A percentile compares a stretch with the other conserved stretches of the same genome.
phyloP scores from a whole-genome alignment of 2,113 vertebrate genomes.

The Vidua chalybeata region DNA sequence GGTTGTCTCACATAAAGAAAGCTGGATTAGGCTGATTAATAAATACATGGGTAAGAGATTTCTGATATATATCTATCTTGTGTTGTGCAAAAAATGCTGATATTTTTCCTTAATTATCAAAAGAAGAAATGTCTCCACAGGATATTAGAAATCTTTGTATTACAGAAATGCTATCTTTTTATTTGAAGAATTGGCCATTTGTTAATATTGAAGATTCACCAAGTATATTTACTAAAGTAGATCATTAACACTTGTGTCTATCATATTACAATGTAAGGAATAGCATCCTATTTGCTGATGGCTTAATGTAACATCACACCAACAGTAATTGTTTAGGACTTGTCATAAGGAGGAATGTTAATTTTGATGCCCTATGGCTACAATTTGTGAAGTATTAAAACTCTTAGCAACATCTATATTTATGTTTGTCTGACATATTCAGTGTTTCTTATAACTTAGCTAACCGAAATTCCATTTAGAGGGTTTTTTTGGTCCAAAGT shows the following conservation, averaged over 20 bases:
- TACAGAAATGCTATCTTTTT: neutral
- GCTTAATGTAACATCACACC: neutral
- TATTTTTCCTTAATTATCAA: neutral
- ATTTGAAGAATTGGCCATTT: neutral
- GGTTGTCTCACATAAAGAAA: neutral
- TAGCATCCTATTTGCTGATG: neutral
- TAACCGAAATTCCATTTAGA: neutral
- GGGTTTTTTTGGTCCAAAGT: neutral
- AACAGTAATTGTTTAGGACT: neutral
- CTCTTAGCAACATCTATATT: neutral
- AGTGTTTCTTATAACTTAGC: neutral
- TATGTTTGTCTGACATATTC: neutral
- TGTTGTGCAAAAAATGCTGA: neutral
- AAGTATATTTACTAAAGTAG: neutral
- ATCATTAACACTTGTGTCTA: neutral
- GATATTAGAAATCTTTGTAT: neutral
- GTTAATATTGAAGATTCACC: neutral
- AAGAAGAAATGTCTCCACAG: neutral
- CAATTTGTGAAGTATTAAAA: neutral
- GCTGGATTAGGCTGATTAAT: neutral
- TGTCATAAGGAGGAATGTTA: neutral
- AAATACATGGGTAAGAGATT: neutral
- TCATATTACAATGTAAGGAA: neutral
- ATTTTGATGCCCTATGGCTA: neutral
- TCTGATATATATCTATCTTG: neutral